Conservation (phyloP, 2,797 vertebrate species). For the Channallabes apus region DNA sequence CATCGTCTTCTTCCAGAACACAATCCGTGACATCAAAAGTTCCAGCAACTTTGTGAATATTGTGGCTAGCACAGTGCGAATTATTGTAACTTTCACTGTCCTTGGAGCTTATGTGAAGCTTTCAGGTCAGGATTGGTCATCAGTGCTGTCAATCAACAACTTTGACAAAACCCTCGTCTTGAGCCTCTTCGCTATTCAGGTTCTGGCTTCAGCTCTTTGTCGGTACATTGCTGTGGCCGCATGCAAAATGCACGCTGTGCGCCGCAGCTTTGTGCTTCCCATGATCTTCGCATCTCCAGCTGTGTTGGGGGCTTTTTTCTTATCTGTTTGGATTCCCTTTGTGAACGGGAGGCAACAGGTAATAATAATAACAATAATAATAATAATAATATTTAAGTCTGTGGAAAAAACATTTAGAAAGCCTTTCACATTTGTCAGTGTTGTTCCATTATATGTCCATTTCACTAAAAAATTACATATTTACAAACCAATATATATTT, state of each 20-base stretch:
- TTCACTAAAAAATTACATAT: no score
- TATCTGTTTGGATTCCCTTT: constrained; percentile 38
- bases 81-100: constrained; percentile 42
- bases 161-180: constrained; percentile 10
- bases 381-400: background rate
- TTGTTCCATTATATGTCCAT: no score
- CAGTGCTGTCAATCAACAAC: background rate
- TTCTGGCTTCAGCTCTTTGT: constrained; percentile 73
- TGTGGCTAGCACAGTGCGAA: constrained; percentile 73
- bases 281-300: constrained; percentile 67
- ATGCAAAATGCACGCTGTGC: constrained; percentile 79
- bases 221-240: constrained; percentile 80
- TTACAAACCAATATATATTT: no score
- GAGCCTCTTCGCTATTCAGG: constrained; percentile 59
- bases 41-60: constrained; percentile 73
- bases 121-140: constrained; percentile 10
- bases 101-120: constrained; percentile 65
- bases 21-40: constrained; percentile 66
- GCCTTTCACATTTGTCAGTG: no score
- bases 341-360: background rate
- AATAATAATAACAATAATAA: background rate
- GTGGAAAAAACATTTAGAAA: no score
- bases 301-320: constrained; percentile 56
- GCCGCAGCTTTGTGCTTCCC: constrained; percentile 73
- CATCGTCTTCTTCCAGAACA: constrained; percentile 66